A percentile compares a stretch with the other conserved stretches of the same genome.
These are phyloP conservation scores for Erebia epiphron DNA, from an alignment of 2,888 invertebrate species.

Conservation along the genomic window DNA sequence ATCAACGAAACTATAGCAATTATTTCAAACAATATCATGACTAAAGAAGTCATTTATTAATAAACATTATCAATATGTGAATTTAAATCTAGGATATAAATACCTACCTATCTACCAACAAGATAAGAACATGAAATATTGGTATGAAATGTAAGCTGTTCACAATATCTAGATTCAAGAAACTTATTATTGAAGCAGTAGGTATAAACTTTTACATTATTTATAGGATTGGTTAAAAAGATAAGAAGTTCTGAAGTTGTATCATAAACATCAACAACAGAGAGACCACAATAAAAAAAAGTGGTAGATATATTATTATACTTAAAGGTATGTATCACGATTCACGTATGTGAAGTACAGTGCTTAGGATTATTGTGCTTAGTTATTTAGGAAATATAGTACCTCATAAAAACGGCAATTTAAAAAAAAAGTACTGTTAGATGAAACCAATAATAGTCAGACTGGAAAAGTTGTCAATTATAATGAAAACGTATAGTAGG, in stretches of 20 bases:
- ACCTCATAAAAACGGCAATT: too few relatives aligned
- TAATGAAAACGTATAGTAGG: too few relatives aligned
- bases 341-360: too few relatives aligned
- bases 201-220: constrained; percentile 15
- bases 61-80: constrained; percentile 1
- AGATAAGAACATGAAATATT: constrained; percentile 11
- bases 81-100: background rate
- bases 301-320: background rate
- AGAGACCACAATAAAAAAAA: background rate
- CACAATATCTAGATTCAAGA: constrained; percentile 15
- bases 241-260: background rate
- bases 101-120: background rate
- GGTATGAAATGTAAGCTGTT: constrained; percentile 2
- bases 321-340: too few relatives aligned
- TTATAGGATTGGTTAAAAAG: constrained; percentile 10
- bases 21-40: background rate
- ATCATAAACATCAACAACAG: background rate
- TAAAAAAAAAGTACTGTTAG: too few relatives aligned
- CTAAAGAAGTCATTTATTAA: background rate
- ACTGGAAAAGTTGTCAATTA: too few relatives aligned
- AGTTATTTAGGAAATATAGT: too few relatives aligned
- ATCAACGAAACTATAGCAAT: background rate
- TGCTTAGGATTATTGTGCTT: too few relatives aligned
- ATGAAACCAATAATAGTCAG: too few relatives aligned
- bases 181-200: constrained; percentile 16